Evolutionary conservation across 2,113 vertebrate species (phyloP), one percentile per base, ranked within the genome.

Genomic region (Paracanthobrama guichenoti): DNA sequence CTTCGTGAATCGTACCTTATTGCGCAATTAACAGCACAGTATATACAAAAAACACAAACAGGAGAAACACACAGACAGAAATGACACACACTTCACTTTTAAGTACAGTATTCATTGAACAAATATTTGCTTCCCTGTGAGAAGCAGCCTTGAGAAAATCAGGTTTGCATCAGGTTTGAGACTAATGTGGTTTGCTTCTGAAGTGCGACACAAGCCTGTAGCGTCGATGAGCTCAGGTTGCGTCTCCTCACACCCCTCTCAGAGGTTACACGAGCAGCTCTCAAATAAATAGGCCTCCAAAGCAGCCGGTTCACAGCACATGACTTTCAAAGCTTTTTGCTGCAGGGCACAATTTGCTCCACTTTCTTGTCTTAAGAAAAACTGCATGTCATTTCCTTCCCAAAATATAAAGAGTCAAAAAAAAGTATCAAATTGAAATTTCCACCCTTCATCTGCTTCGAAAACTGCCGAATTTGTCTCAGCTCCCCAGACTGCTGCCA

Each of bases 341-440:
- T 91, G 89, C 91, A 91, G 90, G 92, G 88, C 85, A 88, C 79
- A 87, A 91, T 91, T 91, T 80, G 92, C 88, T 93, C 93, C 88
- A 93, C 88, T 93, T 93, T 90, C 82, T 83, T 85, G 73, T 87
- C 92, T 91, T 86, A 86, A 85, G 89, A 91, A 89, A 88, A 93
- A 90, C 71, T 48, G 79, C 85, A 89, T 83, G 86, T 85, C 81
- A 91, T 89, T 90, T 92, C 87, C 89, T 89, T 91, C 84, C 50
- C 4, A 77, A 89, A 83, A 90, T 79, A 88, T 87, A 72, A 69
- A 69, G 35, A 35, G 13, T 46, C 18, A 85, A 64, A 87, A 90
- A 89, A 89, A 83, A 86, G 80, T 78, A 91, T 86, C 84, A 91
- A 88, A 88, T 83, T 74, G 39, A 88, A 67, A 89, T 89, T 86